A percentile compares a stretch with the other conserved stretches of the same genome.
These are phyloP conservation scores for Marcusenius ussheri DNA, from an alignment of 2,113 vertebrate genomes.

Conservation along the genomic window DNA sequence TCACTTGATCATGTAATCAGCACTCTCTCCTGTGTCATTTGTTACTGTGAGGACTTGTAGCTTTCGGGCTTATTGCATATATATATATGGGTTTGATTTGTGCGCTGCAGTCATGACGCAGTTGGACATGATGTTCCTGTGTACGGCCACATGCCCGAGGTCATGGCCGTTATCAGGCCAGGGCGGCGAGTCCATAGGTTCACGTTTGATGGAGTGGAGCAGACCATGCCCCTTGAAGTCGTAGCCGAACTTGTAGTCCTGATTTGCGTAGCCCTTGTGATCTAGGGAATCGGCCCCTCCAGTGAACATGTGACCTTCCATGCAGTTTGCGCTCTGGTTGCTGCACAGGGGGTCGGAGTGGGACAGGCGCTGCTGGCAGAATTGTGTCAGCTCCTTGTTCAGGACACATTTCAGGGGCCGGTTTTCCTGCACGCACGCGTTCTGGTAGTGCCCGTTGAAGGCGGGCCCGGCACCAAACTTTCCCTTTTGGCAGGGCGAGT, in stretches of 20 bases:
- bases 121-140: slow-evolving; percentile 58
- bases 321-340: slow-evolving; percentile 53
- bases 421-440: slow-evolving; percentile 46
- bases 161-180: slow-evolving; percentile 59
- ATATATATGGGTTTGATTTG: slow-evolving; percentile 58
- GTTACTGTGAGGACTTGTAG: slow-evolving; percentile 24
- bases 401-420: slow-evolving; percentile 54
- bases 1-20: slow-evolving; percentile 2
- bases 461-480: slow-evolving; percentile 57
- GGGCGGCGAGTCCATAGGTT: slow-evolving; percentile 75
- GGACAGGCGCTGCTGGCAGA: slow-evolving; percentile 56
- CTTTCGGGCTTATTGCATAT: slow-evolving; percentile 49
- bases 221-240: slow-evolving; percentile 69
- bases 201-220: slow-evolving; percentile 76
- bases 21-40: slow-evolving; percentile 32
- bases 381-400: slow-evolving; percentile 60
- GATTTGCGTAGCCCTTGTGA: slow-evolving; percentile 59
- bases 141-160: slow-evolving; percentile 44
- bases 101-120: slow-evolving; percentile 53
- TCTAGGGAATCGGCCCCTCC: slow-evolving; percentile 42
- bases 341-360: slow-evolving; percentile 59
- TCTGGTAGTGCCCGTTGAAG: slow-evolving; percentile 59
- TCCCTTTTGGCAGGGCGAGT: slow-evolving; percentile 65
- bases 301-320: slow-evolving; percentile 55
- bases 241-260: slow-evolving; percentile 57